Conservation (phyloP, 2,113 vertebrate species). For the Merops nubicus region DNA sequence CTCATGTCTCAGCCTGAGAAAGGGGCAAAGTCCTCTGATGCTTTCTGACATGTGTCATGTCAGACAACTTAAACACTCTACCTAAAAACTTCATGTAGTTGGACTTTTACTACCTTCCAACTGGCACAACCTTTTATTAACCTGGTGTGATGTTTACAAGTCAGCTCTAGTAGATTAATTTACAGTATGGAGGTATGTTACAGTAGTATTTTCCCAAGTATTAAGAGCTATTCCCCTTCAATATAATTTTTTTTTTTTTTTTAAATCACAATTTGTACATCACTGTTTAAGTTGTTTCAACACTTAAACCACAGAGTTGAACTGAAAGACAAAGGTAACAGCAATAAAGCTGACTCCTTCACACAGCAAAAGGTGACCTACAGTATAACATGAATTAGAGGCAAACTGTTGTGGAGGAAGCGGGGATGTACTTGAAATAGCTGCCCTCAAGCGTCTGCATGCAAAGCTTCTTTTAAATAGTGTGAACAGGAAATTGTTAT, state of each 20-base stretch:
- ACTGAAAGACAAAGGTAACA: background rate
- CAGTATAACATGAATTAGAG: background rate
- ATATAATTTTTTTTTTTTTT: too few relatives aligned
- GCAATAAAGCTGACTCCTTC: background rate
- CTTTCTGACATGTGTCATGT: background rate
- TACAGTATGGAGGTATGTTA: background rate
- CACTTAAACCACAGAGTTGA: background rate
- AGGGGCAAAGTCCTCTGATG: background rate
- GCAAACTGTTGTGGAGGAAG: accelerated
- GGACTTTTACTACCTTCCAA: background rate
- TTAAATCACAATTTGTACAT: too few relatives aligned
- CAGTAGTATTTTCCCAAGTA: background rate
- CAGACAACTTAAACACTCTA: background rate
- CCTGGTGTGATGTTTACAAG: background rate
- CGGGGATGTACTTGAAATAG: background rate
- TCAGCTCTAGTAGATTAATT: background rate
- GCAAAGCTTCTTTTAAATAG: background rate
- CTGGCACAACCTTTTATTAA: slow-evolving; percentile 18
- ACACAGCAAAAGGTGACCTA: accelerated
- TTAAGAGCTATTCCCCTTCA: background rate
- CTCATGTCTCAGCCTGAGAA: background rate
- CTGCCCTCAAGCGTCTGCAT: background rate
- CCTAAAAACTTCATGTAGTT: background rate
- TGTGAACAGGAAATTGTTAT: background rate
- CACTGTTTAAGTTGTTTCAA: background rate